Conservation (phyloP, 2,797 vertebrate genomes). For the Hoplostethus atlanticus region DNA sequence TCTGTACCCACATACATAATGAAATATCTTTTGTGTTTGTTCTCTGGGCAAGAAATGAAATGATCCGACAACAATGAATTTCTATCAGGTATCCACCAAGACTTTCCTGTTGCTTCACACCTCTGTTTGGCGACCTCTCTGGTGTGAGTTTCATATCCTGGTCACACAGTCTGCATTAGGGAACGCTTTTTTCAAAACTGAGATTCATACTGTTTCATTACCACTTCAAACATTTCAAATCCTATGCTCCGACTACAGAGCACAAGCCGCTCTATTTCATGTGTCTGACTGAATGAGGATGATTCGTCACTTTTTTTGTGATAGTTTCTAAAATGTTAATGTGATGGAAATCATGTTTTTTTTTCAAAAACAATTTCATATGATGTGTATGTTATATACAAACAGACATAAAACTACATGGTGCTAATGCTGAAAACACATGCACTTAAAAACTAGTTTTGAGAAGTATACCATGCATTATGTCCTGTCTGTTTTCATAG, state of each 20-base stretch:
- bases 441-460: neutral
- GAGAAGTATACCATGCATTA: neutral
- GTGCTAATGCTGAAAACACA: neutral
- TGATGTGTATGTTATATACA: too few relatives aligned
- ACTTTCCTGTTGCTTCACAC: slow-evolving; percentile 26
- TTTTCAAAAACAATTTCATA: neutral
- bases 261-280: slow-evolving; percentile 45
- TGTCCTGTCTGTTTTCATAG: slow-evolving; percentile 1
- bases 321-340: slow-evolving; percentile 4
- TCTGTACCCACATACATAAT: slow-evolving; percentile 26
- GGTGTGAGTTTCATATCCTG: slow-evolving; percentile 47
- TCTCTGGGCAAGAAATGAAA: slow-evolving; percentile 28
- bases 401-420: neutral
- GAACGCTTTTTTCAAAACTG: slow-evolving; percentile 42
- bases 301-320: slow-evolving; percentile 8
- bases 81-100: slow-evolving; percentile 27
- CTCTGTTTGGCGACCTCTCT: slow-evolving; percentile 40
- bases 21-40: slow-evolving; percentile 9
- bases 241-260: slow-evolving; percentile 19
- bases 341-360: slow-evolving; percentile 4
- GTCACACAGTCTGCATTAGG: slow-evolving; percentile 38
- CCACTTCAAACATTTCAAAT: slow-evolving; percentile 67
- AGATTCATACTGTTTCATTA: slow-evolving; percentile 61
- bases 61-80: slow-evolving; percentile 11
- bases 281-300: slow-evolving; percentile 32